Base-by-base conservation (phyloP, 2,888 invertebrate species). In the Plemyria rubiginata region DNA sequence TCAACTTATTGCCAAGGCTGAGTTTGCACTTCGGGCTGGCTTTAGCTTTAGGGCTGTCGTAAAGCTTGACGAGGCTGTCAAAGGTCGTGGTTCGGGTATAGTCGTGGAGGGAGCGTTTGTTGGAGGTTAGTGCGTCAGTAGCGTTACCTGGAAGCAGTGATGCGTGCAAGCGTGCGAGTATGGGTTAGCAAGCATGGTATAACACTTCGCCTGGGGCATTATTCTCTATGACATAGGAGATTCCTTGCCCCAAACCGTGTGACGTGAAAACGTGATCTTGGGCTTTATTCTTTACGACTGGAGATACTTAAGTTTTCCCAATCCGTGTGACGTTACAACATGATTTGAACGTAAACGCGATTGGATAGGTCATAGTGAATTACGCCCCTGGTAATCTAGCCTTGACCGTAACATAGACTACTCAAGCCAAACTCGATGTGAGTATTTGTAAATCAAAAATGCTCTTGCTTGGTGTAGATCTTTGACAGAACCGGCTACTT, bases 1-100 rank as follows among this genome's bases (percentile, higher is more conserved):
- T 74, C 22, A 86, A 66, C 59, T 80, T 77, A 28, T 73, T 67
- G 15, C 77, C 79, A 0, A 91, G 73, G 68, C 79, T 92, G 4
- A 80, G 63, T 83, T 89, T 92, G 71, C 91, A 91, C 74, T 88
- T 92, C 0, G 90, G 89, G 11, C 60, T 66, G 48, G 54, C 55
- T 32, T 67, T 61, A 36, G 63, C 52, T 15, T 64, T 65, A 4
- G 75, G 70, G 0, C 75, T 71, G 45, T 89, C 85, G 70, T 80
- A 91, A 41, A 75, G 79, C 72, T 82, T 79, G 12, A 87, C 60
- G 6, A 87, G 72, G 57, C 70, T 81, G 43, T 85, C 82, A 58
- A 92, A 86, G 62, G 85, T 88, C 0, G 77, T 66, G 60, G 71
- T 83, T 69, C 92, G 83, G 49, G 87, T 79, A 70, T 82, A 91